Evolutionary conservation across 2,888 invertebrate genomes (phyloP), one percentile per base, ranked within the genome.

Genomic region (Nomada ferruginata): DNA sequence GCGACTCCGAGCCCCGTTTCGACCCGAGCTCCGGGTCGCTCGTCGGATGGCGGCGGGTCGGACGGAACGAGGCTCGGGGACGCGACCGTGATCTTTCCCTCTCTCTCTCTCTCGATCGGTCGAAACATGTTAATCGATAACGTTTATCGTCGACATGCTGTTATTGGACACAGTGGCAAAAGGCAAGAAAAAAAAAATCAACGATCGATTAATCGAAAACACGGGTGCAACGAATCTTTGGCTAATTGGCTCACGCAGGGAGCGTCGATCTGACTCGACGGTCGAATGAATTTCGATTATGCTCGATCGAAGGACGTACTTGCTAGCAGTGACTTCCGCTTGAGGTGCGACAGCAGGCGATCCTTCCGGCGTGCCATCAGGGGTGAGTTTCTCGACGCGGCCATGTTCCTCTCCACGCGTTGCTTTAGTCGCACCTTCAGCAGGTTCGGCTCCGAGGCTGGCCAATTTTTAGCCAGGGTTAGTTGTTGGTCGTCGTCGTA

Each of bases 381-480:
- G 91, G 98, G 98, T 94, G 98, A 98, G 94, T 98, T 97, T 94
- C 98, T 96, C 86, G 93, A 91, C 42, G 91, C 92, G 75, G 93
- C 93, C 91, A 93, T 91, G 89, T 93, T 93, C 89, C 98, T 96
- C 94, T 98, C 98, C 94, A 98, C 98, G 94, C 98, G 97, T 95
- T 98, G 97, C 95, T 98, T 98, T 94, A 98, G 96, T 89, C 97
- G 96, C 95, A 98, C 97, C 96, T 98, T 98, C 95, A 98, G 96
- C 95, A 98, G 96, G 96, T 99, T 98, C 91, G 98, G 98, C 96
- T 98, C 98, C 95, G 98, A 98, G 94, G 98, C 98, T 98, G 96
- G 91, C 93, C 93, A 93, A 93, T 92, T 89, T 36, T 88, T 88
- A 93, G 92, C 93, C 93, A 89, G 92, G 90, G 93, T 93, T 93